phyloP scores from a whole-genome alignment of 2,888 invertebrate species.

The Hoplodrina ambigua region DNA sequence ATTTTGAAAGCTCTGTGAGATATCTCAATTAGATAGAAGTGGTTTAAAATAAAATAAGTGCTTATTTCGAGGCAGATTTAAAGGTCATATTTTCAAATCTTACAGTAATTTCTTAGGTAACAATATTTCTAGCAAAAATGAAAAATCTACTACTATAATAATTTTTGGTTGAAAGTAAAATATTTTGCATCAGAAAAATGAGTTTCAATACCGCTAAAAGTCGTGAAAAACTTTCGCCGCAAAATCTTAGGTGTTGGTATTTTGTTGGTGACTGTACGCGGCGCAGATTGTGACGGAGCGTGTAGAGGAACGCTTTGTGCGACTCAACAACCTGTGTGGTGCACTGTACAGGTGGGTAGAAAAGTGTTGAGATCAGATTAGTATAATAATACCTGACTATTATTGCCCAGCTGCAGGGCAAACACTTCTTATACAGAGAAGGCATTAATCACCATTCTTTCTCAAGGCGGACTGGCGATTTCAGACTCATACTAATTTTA shows the following conservation, averaged over 20 bases:
- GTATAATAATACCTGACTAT: no score
- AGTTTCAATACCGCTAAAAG: constrained; percentile 26
- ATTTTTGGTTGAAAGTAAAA: constrained; percentile 21
- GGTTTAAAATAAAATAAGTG: no score
- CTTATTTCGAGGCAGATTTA: no score
- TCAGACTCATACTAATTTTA: no score
- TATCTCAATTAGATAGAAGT: no score
- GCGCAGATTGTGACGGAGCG: constrained; percentile 43
- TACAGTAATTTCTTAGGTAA: background rate
- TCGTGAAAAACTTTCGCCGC: constrained; percentile 27
- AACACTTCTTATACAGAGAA: no score
- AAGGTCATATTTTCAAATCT: background rate
- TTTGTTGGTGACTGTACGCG: constrained; percentile 39
- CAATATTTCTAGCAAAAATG: constrained; percentile 1
- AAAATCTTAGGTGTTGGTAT: constrained; percentile 37
- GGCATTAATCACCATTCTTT: no score
- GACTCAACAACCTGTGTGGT: constrained; percentile 47
- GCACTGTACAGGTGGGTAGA: constrained; percentile 13
- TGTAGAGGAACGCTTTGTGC: constrained; percentile 59
- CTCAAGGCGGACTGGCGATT: no score
- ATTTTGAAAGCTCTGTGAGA: no score
- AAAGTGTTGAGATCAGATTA: constrained; percentile 13
- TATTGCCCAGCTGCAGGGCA: background rate
- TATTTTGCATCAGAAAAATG: constrained; percentile 42
- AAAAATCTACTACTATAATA: constrained; percentile 5